phyloP scores from a whole-genome alignment of 64 coral and sea anemone genomes.

The Stichodactyla helianthus region DNA sequence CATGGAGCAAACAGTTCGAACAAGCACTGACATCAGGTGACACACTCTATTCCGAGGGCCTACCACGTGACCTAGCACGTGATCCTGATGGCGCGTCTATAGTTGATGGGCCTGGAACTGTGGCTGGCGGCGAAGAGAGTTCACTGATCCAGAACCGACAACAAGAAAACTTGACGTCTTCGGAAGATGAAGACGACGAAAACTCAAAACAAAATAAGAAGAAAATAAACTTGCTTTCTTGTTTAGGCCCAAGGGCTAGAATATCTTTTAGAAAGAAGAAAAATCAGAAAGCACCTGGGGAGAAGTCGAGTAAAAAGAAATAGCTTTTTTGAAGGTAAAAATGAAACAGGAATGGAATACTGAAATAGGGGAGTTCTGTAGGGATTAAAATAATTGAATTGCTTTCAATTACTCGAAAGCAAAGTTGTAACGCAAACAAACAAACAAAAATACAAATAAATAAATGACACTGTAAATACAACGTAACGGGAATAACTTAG shows the following conservation, averaged over 20 bases:
- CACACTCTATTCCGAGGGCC: neutral
- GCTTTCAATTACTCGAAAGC: neutral
- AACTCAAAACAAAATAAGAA: neutral
- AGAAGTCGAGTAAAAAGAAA: neutral
- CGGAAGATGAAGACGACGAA: neutral
- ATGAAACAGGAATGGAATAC: neutral
- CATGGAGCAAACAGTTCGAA: slow-evolving; percentile 5
- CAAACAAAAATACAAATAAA: too few relatives aligned
- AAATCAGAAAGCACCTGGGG: neutral
- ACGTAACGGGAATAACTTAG: too few relatives aligned
- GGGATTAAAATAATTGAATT: neutral
- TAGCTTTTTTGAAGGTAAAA: neutral
- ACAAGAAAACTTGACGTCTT: neutral
- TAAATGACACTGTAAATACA: too few relatives aligned
- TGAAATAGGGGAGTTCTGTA: neutral
- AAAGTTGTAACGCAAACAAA: neutral
- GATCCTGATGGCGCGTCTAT: slow-evolving; percentile 43
- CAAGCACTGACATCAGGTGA: neutral
- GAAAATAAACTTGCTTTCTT: slow-evolving; percentile 8
- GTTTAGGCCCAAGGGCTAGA: slow-evolving; percentile 8
- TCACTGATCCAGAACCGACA: neutral
- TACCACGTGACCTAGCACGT: slow-evolving; percentile 18
- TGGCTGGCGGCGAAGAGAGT: neutral
- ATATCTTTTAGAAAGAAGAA: slow-evolving; percentile 11
- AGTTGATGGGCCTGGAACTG: neutral